phyloP scores from a whole-genome alignment of 2,888 invertebrate genomes.

The Lycocerus yunnanus region DNA sequence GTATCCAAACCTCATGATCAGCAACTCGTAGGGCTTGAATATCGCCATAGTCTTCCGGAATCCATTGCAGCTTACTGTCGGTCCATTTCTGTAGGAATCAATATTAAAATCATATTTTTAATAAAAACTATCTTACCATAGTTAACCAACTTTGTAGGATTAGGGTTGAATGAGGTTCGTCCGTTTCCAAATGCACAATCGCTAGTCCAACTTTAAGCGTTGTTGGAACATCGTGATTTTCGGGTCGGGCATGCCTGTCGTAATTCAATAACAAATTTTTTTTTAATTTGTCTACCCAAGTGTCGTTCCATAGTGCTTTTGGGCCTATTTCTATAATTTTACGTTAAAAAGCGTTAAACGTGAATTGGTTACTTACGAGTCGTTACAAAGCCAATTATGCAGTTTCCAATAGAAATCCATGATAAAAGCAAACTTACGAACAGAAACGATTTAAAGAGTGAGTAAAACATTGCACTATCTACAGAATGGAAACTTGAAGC shows the following conservation, averaged over 20 bases:
- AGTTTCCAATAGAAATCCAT: background rate
- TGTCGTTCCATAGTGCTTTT: conserved; percentile 60
- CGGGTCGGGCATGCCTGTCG: conserved; percentile 61
- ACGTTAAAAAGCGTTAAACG: background rate
- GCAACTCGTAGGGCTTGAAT: conserved; percentile 64
- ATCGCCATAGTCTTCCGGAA: conserved; percentile 67
- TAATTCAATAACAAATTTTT: conserved; percentile 63
- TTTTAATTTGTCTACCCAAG: conserved; percentile 61
- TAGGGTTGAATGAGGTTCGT: conserved; percentile 67
- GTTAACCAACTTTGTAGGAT: conserved; percentile 63
- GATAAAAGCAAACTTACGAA: background rate
- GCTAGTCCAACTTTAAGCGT: conserved; percentile 61
- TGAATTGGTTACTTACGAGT: conserved; percentile 12
- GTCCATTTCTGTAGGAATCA: conserved; percentile 65
- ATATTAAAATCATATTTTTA: background rate
- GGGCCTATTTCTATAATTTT: conserved; percentile 44
- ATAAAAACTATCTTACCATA: conserved; percentile 59
- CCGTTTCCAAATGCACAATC: conserved; percentile 67
- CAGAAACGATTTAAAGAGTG: background rate
- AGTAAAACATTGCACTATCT: background rate
- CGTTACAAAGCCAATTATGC: conserved; percentile 8
- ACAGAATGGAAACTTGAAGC: background rate
- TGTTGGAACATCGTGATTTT: conserved; percentile 59
- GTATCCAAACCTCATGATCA: conserved; percentile 78
- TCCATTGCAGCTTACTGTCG: conserved; percentile 76